Conservation (phyloP, 2,797 vertebrate genomes). For the Acrocephalus scirpaceus region DNA sequence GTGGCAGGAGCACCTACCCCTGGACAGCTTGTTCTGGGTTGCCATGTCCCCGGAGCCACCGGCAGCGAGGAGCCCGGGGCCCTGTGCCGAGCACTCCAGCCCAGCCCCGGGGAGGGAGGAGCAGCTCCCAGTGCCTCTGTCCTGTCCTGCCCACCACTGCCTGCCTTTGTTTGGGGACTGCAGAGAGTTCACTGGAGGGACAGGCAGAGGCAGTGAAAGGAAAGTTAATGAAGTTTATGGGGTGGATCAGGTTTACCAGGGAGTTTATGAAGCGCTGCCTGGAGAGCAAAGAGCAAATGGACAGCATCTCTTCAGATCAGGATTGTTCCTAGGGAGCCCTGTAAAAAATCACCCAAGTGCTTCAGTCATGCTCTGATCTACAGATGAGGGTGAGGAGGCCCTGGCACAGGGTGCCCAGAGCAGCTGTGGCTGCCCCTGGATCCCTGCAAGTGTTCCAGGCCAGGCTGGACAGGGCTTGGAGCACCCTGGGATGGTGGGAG, state of each 20-base stretch:
- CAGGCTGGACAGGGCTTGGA: fast-evolving
- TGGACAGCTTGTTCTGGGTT: not conserved
- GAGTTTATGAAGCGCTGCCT: not conserved
- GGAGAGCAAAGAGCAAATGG: not conserved
- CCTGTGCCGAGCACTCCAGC: not conserved
- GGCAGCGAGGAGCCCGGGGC: not conserved
- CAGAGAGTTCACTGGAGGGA: not conserved
- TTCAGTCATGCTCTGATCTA: not conserved
- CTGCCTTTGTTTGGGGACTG: constrained; percentile 30
- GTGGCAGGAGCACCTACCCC: not conserved
- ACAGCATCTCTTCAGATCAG: not conserved
- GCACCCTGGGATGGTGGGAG: fast-evolving
- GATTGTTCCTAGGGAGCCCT: not conserved
- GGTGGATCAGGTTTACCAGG: not conserved
- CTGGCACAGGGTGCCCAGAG: not conserved
- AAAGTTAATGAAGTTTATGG: not conserved
- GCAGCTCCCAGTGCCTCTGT: not conserved
- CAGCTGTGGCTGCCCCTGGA: not conserved
- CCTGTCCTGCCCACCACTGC: constrained; percentile 12
- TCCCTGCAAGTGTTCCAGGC: not conserved
- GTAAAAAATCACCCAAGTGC: not conserved
- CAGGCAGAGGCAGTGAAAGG: not conserved
- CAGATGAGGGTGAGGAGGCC: not conserved
- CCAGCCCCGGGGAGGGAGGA: not conserved
- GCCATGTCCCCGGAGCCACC: not conserved